phyloP scores from a whole-genome alignment of 2,888 invertebrate species.

The Halictus quadricinctus region DNA sequence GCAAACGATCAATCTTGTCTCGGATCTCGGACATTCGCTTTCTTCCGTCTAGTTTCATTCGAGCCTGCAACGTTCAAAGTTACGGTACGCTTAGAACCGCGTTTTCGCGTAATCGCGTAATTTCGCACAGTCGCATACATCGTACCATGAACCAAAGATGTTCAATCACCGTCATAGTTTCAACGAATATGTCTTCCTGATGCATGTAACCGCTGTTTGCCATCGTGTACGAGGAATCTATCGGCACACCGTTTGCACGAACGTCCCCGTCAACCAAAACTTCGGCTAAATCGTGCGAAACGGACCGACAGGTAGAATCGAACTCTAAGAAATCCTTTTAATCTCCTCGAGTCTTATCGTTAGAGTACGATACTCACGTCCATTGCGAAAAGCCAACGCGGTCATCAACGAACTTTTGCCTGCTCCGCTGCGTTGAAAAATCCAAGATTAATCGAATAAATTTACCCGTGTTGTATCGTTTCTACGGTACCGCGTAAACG shows the following conservation, averaged over 20 bases:
- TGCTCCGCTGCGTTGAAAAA: constrained; percentile 86
- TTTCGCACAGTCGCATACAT: background rate
- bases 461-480: background rate
- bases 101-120: background rate
- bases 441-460: background rate
- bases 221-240: constrained; percentile 89
- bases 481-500: background rate
- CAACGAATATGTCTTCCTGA: constrained; percentile 95
- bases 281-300: constrained; percentile 79
- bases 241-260: constrained; percentile 89
- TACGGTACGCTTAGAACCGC: background rate
- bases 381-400: constrained; percentile 90
- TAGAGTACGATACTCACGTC: constrained; percentile 85
- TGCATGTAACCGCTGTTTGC: constrained; percentile 94
- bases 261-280: constrained; percentile 91
- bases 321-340: background rate
- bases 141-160: constrained; percentile 93
- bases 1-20: constrained; percentile 87
- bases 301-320: background rate
- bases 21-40: constrained; percentile 85
- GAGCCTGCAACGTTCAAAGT: constrained; percentile 84
- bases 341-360: background rate
- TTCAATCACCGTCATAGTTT: constrained; percentile 92
- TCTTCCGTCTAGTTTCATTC: constrained; percentile 90
- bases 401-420: constrained; percentile 96